phyloP scores from a whole-genome alignment of 2,113 vertebrate species.

The Mormyrus lacerda region DNA sequence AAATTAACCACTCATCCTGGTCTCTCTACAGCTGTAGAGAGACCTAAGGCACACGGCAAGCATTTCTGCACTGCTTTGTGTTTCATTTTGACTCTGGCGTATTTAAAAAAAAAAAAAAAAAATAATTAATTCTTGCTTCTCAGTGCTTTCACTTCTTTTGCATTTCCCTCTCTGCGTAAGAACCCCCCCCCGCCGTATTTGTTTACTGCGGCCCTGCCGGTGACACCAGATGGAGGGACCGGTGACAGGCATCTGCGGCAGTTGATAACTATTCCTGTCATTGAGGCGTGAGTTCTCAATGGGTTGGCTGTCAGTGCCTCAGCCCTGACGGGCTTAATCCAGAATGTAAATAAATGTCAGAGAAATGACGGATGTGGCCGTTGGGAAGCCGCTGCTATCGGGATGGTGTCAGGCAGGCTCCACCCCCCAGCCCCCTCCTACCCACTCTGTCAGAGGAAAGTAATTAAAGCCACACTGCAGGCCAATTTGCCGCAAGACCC shows the following conservation, averaged over 20 bases:
- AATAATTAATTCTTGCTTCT: neutral
- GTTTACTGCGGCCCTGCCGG: conserved; percentile 27
- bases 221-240: neutral
- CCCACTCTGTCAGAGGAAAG: neutral
- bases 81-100: too few species aligned
- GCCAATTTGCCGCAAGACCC: neutral
- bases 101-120: too few species aligned
- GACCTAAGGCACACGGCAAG: neutral
- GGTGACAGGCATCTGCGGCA: conserved; percentile 22
- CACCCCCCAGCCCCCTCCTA: neutral
- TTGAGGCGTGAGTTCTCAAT: conserved; percentile 7
- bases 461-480: conserved; percentile 8
- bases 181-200: conserved; percentile 6
- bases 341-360: conserved; percentile 40
- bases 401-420: conserved; percentile 11
- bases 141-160: neutral
- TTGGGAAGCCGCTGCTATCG: conserved; percentile 9
- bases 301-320: conserved; percentile 21
- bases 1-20: neutral
- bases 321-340: conserved; percentile 33
- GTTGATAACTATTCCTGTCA: conserved; percentile 27
- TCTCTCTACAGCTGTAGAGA: neutral
- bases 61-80: neutral
- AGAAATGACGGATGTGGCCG: conserved; percentile 24
- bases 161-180: neutral